Base-by-base conservation (phyloP, 1,140 invertebrate species). In the Diprion similis region DNA sequence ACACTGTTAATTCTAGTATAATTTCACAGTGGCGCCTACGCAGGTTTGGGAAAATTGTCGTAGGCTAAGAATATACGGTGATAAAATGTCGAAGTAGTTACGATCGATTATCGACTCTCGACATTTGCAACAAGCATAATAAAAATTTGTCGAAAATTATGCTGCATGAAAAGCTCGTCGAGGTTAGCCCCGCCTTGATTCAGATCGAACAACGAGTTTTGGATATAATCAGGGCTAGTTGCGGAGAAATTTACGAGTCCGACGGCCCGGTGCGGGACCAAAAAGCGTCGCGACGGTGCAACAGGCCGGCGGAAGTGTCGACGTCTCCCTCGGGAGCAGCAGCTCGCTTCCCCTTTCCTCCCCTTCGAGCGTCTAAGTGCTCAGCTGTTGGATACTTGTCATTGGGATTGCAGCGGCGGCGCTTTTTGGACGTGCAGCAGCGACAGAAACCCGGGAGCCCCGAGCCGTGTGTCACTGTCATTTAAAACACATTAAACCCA, bases 381-480 rank as follows among this genome's bases (percentile, higher is more conserved):
- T 85, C 86, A 86, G 85, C 85, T 86, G 86, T 85, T 82, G 76
- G 75, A 75, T 68, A 78, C 81, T 80, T 78, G 78, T 84, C 82
- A 82, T 73, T 67, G 73, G 66, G 18, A 68, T 68, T 15, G 66
- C 66, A 18, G 15, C 66, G 66, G 13, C 66, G 66, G 13, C 18
- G 66, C 66, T 15, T 37, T 37, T 37, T 37, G 2, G 66, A 45
- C 66, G 17, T 18, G 66, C 18, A 18, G 18, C 66, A 10, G 17
- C 10, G 15, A 68, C 18, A 68, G 37, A 18, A 68, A 45, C 18
- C 24, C 11, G 37, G 66, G 66, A 59, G 51, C 51, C 11, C 51
- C 51, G 51, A 9, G 51, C 66, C 17, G 18, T 68, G 66, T 68
- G 66, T 68, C 66, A 68, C 66, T 68, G 66, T 68, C 66, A 68